These are phyloP conservation scores for Mythimna loreyi DNA, from an alignment of 2,888 invertebrate species.

Conservation along the genomic window DNA sequence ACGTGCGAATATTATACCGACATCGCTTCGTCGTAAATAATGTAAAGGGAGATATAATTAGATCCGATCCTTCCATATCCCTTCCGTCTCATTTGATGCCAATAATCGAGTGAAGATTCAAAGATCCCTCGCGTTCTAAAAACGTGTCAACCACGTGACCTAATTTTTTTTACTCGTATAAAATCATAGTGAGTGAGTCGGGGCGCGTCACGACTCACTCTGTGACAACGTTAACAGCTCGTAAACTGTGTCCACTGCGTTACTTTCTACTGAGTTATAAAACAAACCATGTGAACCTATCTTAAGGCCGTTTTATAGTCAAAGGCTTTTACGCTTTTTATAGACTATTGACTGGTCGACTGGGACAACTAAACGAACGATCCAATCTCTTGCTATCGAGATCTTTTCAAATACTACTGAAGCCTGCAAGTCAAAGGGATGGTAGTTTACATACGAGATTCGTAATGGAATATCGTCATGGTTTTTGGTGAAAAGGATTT, in stretches of 20 bases:
- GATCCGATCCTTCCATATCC: constrained; percentile 54
- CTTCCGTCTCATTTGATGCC: constrained; percentile 64
- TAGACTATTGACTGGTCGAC: constrained; percentile 62
- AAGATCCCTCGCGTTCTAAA: constrained; percentile 54
- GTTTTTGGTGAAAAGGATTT: constrained; percentile 6
- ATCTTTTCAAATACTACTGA: constrained; percentile 53
- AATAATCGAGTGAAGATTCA: constrained; percentile 66
- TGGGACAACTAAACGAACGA: constrained; percentile 61
- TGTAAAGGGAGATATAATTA: constrained; percentile 54
- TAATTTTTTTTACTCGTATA: constrained; percentile 57
- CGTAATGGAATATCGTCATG: constrained; percentile 20
- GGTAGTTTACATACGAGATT: constrained; percentile 41
- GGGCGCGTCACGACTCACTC: constrained; percentile 35
- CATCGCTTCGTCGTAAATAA: constrained; percentile 19
- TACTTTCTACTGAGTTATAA: constrained; percentile 62
- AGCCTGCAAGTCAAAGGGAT: constrained; percentile 45
- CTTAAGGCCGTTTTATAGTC: constrained; percentile 67
- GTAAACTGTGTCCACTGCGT: constrained; percentile 64
- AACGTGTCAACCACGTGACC: constrained; percentile 63
- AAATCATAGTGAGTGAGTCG: constrained; percentile 42
- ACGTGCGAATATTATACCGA: constrained; percentile 23
- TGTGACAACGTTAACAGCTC: constrained; percentile 68
- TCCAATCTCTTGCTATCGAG: constrained; percentile 67
- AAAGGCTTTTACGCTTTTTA: constrained; percentile 65
- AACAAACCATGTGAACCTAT: constrained; percentile 68